Evolutionary conservation across 2,113 vertebrate species (phyloP), one percentile per base, ranked within the genome.

Genomic region (Centropus bengalensis): DNA sequence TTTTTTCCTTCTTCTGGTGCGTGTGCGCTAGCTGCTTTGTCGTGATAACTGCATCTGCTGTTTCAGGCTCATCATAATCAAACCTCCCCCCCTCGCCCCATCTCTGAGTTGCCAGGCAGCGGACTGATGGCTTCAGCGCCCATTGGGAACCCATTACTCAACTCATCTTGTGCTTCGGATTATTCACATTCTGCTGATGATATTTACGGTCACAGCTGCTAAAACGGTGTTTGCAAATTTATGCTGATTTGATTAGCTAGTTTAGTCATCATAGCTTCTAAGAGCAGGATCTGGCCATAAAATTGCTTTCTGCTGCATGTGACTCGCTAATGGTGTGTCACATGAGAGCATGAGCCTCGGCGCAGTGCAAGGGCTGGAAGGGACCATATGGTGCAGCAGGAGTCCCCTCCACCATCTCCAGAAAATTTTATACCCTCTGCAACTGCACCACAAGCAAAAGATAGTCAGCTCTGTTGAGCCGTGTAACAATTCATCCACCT

Each of bases 221-320:
- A 69, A 95, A 96, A 95, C 73, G 74, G 86, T 97, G 97, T 97
- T 97, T 97, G 98, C 97, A 98, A 98, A 98, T 98, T 91, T 97
- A 97, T 97, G 94, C 97, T 98, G 97, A 98, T 98, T 97, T 97
- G 97, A 98, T 98, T 97, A 98, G 97, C 97, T 96, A 92, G 93
- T 98, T 98, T 97, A 97, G 96, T 97, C 97, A 94, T 96, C 76
- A 86, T 95, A 54, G 91, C 97, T 96, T 95, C 94, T 94, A 94
- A 95, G 96, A 96, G 94, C 52, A 22, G 96, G 96, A 96, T 86
- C 88, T 58, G 64, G 96, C 95, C 96, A 95, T 96, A 97, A 95
- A 97, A 97, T 94, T 93, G 94, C 94, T 96, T 96, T 97, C 97
- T 98, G 97, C 94, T 91, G 94, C 93, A 78, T 91, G 96, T 63